Base-by-base conservation (phyloP, 2,113 vertebrate genomes). In the Willisornis vidua region DNA sequence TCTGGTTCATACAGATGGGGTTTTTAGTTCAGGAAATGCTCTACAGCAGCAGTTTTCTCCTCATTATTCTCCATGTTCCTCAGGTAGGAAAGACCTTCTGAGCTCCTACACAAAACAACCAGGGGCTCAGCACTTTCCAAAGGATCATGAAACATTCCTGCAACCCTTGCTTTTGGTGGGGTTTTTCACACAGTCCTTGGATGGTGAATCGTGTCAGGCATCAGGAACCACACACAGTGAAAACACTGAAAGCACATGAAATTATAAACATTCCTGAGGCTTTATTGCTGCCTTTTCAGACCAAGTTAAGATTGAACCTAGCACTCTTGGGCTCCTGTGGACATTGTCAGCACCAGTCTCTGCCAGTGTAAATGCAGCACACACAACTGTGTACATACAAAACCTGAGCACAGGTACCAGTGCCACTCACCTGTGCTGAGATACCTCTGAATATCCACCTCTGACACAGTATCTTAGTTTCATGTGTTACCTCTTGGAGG, bases 141-240 rank as follows among this genome's bases (percentile, higher is more conserved):
- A 2, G 37, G 54, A 62, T 43, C 18, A 19, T 9, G n/a, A 49
- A 79, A 76, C 41, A 26, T 54, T 87, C 22, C 33, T 66, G 37
- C 58, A 75, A 2, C 4, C 48, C 25, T 55, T 23, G 35, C 25
- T 73, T 87, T 68, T 58, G 82, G 18, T 0, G 0, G 20, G 19
- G 23, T 29, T 58, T 66, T 58, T 80, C 22, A 35, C 31, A n/a
- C 6, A 35, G 33, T 12, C 39, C 48, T n/a, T 19, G 29, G 63
- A 46, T 35, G 5, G 0, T 15, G 43, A 54, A 31, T 49, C 7
- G 9, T 3, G 1, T 29, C 31, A 14, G 10, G 29, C 16, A 19
- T n/a, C 12, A 19, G 10, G 55, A 80, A 74, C 62, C 45, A 48
- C 29, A 25, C 0, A 1, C 15, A 41, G 26, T 10, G 45, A 63